These are phyloP conservation scores for Heterohyrax brucei DNA, from an alignment of 2,797 vertebrate species.

Conservation along the genomic window DNA sequence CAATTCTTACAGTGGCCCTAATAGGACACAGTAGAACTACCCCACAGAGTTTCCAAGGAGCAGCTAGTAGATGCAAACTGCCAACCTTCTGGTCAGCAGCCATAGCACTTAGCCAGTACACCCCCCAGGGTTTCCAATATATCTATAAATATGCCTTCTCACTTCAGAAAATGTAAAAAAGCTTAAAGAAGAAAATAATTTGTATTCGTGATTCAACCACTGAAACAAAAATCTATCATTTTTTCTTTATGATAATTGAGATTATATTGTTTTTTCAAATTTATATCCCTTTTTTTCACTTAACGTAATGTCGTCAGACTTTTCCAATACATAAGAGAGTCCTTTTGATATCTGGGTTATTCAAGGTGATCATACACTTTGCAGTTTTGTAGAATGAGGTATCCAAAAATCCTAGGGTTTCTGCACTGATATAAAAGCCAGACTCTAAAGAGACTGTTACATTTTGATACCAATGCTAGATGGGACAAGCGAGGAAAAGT, in stretches of 20 bases:
- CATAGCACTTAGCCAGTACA: no score
- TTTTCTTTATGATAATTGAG: conserved; percentile 19
- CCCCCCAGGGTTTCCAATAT: not conserved
- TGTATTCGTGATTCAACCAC: not conserved
- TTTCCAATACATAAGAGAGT: not conserved
- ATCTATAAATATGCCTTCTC: not conserved
- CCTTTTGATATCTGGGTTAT: not conserved
- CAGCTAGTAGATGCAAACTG: no score
- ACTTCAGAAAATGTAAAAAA: conserved; percentile 14
- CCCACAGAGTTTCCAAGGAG: no score
- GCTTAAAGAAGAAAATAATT: conserved; percentile 37
- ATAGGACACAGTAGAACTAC: no score
- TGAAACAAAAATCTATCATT: not conserved
- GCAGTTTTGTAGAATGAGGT: not conserved
- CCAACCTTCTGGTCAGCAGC: no score
- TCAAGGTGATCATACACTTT: not conserved
- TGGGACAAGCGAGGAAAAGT: not conserved
- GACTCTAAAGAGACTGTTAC: not conserved
- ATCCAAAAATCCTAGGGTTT: not conserved
- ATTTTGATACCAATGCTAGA: not conserved
- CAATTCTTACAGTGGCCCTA: no score
- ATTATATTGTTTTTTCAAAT: not conserved
- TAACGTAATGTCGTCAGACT: not conserved
- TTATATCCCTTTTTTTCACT: not conserved
- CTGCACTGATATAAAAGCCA: not conserved